A percentile compares a stretch with the other conserved stretches of the same genome.
Conservation (phyloP, 1,140 invertebrate genomes). For the Psilanteris sp. region DNA sequence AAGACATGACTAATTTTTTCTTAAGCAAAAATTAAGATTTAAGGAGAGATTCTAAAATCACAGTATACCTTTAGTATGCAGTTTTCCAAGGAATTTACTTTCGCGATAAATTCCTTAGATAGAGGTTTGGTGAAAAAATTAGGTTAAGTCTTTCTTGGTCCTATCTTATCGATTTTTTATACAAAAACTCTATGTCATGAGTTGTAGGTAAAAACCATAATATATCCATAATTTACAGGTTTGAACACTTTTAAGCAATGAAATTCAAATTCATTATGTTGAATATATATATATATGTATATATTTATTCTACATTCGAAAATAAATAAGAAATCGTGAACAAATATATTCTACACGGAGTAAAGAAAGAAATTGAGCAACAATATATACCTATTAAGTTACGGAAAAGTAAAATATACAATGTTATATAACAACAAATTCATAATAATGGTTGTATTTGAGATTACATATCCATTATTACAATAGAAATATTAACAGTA, state of each 20-base stretch:
- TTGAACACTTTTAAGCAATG: constrained; percentile 50
- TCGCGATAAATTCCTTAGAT: constrained; percentile 67
- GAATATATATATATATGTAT: too few relatives aligned
- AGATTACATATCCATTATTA: too few relatives aligned
- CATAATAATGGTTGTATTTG: too few relatives aligned
- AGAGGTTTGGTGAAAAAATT: constrained; percentile 70
- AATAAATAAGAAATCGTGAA: constrained; percentile 21
- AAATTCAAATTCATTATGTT: constrained; percentile 34
- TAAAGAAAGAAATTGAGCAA: too few relatives aligned
- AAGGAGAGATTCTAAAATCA: constrained; percentile 44
- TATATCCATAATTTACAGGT: constrained; percentile 67
- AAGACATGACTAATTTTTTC: constrained; percentile 22
- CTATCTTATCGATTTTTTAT: constrained; percentile 66
- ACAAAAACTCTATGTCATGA: constrained; percentile 65
- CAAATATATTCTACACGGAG: constrained; percentile 6
- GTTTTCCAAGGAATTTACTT: constrained; percentile 64
- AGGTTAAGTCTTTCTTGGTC: constrained; percentile 65
- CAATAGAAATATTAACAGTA: too few relatives aligned
- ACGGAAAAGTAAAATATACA: too few relatives aligned
- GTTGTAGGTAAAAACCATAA: constrained; percentile 61
- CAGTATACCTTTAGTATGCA: constrained; percentile 32
- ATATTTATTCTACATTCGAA: constrained; percentile 29
- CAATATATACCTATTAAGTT: too few relatives aligned
- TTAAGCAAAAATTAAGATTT: constrained; percentile 48
- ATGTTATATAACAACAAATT: too few relatives aligned